Conservation (phyloP, 2,888 invertebrate species). For the Neelides folsomi region DNA sequence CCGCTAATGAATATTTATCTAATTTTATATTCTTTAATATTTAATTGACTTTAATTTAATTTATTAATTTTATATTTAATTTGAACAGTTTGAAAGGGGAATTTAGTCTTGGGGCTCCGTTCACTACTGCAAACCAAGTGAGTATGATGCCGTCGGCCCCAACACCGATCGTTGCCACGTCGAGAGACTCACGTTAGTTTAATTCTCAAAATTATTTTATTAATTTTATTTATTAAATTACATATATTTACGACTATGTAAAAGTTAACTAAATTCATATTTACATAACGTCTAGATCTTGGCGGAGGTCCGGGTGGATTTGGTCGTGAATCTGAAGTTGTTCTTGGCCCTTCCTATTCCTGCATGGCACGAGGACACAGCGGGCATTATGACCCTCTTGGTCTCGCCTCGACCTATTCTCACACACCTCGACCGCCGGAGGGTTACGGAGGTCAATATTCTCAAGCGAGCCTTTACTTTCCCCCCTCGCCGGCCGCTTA, state of each 20-base stretch:
- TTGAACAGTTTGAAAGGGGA: slow-evolving; percentile 10
- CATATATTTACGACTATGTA: too few species aligned
- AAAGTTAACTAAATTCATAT: too few species aligned
- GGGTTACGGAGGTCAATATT: slow-evolving; percentile 50
- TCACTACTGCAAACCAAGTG: slow-evolving; percentile 27
- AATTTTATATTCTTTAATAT: slow-evolving; percentile 1
- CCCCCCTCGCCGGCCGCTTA: background rate
- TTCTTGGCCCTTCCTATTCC: slow-evolving; percentile 39
- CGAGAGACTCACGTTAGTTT: slow-evolving; percentile 27
- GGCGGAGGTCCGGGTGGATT: too few species aligned
- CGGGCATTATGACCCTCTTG: slow-evolving; percentile 41
- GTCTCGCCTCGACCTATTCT: slow-evolving; percentile 40
- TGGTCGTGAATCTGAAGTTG: slow-evolving; percentile 21
- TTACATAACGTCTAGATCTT: too few species aligned
- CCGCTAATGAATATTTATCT: too few species aligned
- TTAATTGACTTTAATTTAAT: background rate
- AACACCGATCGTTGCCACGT: slow-evolving; percentile 19
- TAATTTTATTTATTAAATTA: too few species aligned
- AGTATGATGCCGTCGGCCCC: slow-evolving; percentile 24
- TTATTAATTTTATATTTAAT: slow-evolving; percentile 16
- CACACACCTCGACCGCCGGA: slow-evolving; percentile 53
- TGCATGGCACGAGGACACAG: slow-evolving; percentile 42
- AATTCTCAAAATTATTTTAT: slow-evolving; percentile 9
- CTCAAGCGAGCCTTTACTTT: slow-evolving; percentile 22
- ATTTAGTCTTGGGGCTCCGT: slow-evolving; percentile 19